Evolutionary conservation across 2,888 invertebrate genomes (phyloP), one percentile per base, ranked within the genome.

Genomic region (Nasonovia ribisnigri): DNA sequence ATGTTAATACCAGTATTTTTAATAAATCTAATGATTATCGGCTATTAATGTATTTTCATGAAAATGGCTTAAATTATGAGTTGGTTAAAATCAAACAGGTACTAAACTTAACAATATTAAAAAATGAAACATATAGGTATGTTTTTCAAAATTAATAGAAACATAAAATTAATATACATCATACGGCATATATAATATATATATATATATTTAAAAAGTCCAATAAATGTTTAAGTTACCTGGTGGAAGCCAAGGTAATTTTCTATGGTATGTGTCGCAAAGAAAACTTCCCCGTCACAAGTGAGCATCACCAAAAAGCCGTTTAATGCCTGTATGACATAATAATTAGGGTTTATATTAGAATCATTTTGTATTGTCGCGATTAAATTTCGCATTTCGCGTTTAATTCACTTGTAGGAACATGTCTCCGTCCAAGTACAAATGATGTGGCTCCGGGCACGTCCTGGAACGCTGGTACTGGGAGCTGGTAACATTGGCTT

Each of bases 171-270:
- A 48, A 48, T 88, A 20, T 36, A 46, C 13, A 86, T 26, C 13
- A 29, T 29, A 48, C 26, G 43, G 3, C 24, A 48, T 36, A 51
- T 36, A 10, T 6, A 6, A 48, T 36, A 51, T 36, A 10, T 6
- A 6, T 36, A 36, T 24, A 88, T n/a, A 13, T n/a, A 20, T 16
- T 36, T 67, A 77, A 77, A 77, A 36, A 77, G 8, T 36, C 1
- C 3, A 20, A 36, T 36, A n/a, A n/a, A n/a, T n/a, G n/a, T 77
- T 36, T 51, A 90, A 93, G 96, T 96, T 96, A 99, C 99, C 98
- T 99, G 99, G 97, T 99, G 99, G 97, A 99, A 99, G 96, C 99
- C 99, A 95, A 99, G 97, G 96, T 99, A 99, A 96, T 98, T 99
- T 97, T 99, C 99, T 96, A 99, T 99, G 96, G 99, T 99, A 97